Base-by-base conservation (phyloP, 2,797 vertebrate genomes). In the Tragopan temminckii region DNA sequence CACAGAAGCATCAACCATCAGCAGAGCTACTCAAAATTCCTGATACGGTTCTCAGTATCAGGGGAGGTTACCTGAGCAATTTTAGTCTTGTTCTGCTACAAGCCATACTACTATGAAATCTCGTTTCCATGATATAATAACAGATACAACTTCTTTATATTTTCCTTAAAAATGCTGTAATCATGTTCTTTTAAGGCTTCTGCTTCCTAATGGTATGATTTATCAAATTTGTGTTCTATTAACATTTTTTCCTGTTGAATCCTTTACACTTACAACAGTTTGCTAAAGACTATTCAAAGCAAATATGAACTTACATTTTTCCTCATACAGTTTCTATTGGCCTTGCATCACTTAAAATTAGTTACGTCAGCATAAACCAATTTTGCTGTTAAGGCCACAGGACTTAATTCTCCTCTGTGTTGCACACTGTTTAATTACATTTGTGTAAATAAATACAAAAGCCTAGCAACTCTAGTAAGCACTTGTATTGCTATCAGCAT, bases 251-350 rank as follows among this genome's bases (percentile, higher is more conserved):
- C 24, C 59, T 46, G 35, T 81, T 87, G 86, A 82, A 85, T 69
- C 72, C 94, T 96, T 96, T 93, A 94, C 68, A 76, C 86, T 62
- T 71, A 36, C 1, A 24, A 67, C 29, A 59, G 57, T 89, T 89
- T 94, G 83, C 91, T 88, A 94, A 88, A 48, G 67, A 79, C 24
- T 67, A 61, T 70, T 94, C 40, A 77, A 87, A 42, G 85, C 86
- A 96, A 95, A 96, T 16, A 19, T 43, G 69, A 93, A 85, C 45
- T 94, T 78, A 75, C 50, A 7, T 69, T 85, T 79, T 92, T 80
- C 67, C 68, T 74, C 61, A 40, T 79, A 11, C 0, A 81, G 53
- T 43, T 90, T 66, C 53, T 64, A 59, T 33, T 90, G 58, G 58
- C 75, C 57, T 63, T 59, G 35, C 72, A 77, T 64, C 88, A 87